phyloP scores from a whole-genome alignment of 2,797 vertebrate species.

The Cygnus olor region DNA sequence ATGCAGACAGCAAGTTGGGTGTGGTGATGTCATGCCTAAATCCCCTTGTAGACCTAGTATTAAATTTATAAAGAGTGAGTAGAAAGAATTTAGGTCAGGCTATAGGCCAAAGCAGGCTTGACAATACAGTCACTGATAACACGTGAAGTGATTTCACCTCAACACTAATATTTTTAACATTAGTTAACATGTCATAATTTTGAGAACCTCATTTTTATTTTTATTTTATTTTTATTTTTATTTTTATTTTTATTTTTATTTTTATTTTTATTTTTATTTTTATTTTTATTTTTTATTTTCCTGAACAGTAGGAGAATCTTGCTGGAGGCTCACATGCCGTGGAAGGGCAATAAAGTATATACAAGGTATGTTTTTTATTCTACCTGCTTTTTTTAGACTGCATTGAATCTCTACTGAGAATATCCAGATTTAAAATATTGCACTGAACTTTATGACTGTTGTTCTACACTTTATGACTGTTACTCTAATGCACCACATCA shows the following conservation, averaged over 20 bases:
- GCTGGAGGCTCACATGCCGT: neutral
- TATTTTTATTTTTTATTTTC: neutral
- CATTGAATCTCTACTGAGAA: slow-evolving; percentile 3
- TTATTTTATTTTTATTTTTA: neutral
- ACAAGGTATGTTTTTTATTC: neutral
- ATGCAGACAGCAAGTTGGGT: neutral
- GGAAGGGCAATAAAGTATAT: slow-evolving; percentile 5
- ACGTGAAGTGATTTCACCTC: neutral
- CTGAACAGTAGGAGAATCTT: neutral
- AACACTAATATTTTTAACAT: neutral
- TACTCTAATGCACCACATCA: slow-evolving; percentile 12
- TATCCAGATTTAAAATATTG: slow-evolving; percentile 2
- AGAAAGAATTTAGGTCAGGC: neutral
- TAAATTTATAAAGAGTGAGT: neutral
- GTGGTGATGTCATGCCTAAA: neutral
- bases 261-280: neutral
- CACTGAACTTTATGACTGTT: slow-evolving; percentile 11
- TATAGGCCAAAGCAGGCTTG: neutral
- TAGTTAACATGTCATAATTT: neutral
- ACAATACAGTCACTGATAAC: neutral
- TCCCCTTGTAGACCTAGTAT: neutral
- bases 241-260: neutral
- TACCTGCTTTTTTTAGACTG: slow-evolving; percentile 6
- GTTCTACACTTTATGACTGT: slow-evolving; percentile 36
- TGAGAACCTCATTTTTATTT: neutral